A percentile compares a stretch with the other conserved stretches of the same genome.
Conservation (phyloP, 2,797 vertebrate genomes). For the Pseudomugil tenellus region DNA sequence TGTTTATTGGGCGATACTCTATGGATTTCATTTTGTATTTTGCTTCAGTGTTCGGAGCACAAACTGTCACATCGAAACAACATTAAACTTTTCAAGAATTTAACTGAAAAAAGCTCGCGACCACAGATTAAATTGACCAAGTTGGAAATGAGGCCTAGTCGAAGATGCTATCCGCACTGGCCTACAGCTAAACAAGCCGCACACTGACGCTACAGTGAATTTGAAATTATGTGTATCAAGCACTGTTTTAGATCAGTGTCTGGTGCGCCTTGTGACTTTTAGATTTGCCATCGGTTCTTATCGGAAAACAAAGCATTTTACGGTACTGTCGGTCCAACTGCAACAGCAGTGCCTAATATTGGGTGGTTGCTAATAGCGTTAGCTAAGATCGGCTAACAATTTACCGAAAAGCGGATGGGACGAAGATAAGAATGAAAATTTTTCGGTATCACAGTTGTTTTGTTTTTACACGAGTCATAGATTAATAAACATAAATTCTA, state of each 20-base stretch:
- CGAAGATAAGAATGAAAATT: not conserved
- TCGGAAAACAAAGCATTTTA: not conserved
- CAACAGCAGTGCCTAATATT: conserved; percentile 32
- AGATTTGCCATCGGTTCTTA: not conserved
- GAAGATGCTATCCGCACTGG: conserved; percentile 27
- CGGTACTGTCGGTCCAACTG: conserved; percentile 26
- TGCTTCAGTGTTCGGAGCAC: not conserved
- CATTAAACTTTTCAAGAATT: conserved; percentile 28
- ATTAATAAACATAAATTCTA: rapidly evolving
- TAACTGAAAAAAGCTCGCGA: conserved; percentile 33
- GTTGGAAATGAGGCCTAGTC: conserved; percentile 62
- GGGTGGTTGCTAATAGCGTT: conserved; percentile 31
- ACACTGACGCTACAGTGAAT: conserved; percentile 14
- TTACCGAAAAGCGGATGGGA: conserved; percentile 25
- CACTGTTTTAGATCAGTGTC: rapidly evolving
- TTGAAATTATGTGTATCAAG: not conserved
- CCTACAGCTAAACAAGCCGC: conserved; percentile 35
- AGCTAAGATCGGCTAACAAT: conserved; percentile 37
- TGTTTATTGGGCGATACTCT: not conserved
- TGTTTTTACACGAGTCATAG: rapidly evolving
- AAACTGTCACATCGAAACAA: conserved; percentile 53
- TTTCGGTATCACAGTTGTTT: not conserved
- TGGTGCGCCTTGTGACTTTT: not conserved
- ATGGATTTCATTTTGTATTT: not conserved
- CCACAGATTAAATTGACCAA: conserved; percentile 41